A percentile compares a stretch with the other conserved stretches of the same genome.
phyloP scores from a whole-genome alignment of 1,140 invertebrate species.

The Drosophila setifemur region DNA sequence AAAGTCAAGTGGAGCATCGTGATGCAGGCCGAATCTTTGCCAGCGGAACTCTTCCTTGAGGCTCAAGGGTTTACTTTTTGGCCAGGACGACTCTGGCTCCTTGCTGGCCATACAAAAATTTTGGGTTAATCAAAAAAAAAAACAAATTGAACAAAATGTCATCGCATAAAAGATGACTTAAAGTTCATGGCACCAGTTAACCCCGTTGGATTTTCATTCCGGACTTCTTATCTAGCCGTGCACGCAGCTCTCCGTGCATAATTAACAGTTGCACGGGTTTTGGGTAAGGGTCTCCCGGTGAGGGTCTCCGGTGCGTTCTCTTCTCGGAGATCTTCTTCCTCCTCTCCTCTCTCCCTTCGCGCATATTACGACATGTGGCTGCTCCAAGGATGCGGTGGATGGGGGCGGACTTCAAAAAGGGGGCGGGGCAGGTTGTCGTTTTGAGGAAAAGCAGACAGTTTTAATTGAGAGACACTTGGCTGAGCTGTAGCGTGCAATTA shows the following conservation, averaged over 20 bases:
- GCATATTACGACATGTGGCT: constrained; percentile 72
- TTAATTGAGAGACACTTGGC: constrained; percentile 78
- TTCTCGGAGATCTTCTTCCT: neutral
- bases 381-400: no score
- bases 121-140: neutral
- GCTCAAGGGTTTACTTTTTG: constrained; percentile 8
- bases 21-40: neutral
- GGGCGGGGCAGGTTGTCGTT: constrained; percentile 39
- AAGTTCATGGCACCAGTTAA: constrained; percentile 10
- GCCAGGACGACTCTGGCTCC: neutral
- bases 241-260: constrained; percentile 48
- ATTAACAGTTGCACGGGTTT: constrained; percentile 61
- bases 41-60: constrained; percentile 24
- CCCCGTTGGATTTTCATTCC: neutral
- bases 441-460: constrained; percentile 71
- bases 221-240: constrained; percentile 37
- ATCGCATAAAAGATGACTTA: constrained; percentile 13
- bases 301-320: constrained; percentile 4
- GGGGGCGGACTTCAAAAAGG: constrained; percentile 18
- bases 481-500: constrained; percentile 72
- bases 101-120: neutral
- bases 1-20: constrained; percentile 33
- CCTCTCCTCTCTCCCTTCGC: constrained; percentile 27
- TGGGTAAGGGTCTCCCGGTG: neutral
- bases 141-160: neutral